phyloP scores from a whole-genome alignment of 2,888 invertebrate genomes.

The Pristionchus exspectatus region DNA sequence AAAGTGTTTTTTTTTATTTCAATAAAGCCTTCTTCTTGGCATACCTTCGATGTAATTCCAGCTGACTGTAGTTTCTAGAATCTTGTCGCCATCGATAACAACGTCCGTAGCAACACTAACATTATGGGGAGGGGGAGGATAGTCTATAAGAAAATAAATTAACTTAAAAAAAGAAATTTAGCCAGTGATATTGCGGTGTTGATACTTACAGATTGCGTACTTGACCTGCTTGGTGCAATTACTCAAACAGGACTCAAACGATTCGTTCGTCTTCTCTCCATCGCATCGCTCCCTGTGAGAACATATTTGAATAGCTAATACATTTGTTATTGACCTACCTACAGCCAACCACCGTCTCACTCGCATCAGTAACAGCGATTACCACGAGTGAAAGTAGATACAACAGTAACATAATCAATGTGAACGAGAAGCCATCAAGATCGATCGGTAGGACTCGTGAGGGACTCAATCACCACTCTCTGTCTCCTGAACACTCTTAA shows the following conservation, averaged over 20 bases:
- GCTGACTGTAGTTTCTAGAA: conserved; percentile 65
- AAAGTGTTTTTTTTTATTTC: no score
- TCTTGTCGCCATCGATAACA: conserved; percentile 66
- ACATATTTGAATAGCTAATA: no score
- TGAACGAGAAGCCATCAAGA: neutral
- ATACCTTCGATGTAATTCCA: conserved; percentile 66
- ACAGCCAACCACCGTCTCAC: neutral
- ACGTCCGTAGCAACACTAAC: conserved; percentile 64
- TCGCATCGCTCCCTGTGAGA: conserved; percentile 21
- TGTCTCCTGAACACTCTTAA: conserved; percentile 24
- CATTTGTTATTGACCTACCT: neutral
- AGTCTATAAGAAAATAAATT: conserved; percentile 59
- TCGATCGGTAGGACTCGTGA: neutral
- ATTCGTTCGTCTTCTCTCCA: conserved; percentile 42
- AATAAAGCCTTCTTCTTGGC: neutral
- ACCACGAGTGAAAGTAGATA: neutral
- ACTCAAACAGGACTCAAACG: conserved; percentile 37
- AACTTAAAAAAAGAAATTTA: neutral
- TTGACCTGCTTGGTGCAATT: conserved; percentile 40
- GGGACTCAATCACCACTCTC: conserved; percentile 40
- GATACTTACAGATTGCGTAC: conserved; percentile 4
- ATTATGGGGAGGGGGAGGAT: conserved; percentile 66
- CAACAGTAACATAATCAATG: neutral
- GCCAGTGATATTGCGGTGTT: no score
- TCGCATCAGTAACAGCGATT: neutral